Base-by-base conservation (phyloP, 2,888 invertebrate genomes). In the Andrena fulva region DNA sequence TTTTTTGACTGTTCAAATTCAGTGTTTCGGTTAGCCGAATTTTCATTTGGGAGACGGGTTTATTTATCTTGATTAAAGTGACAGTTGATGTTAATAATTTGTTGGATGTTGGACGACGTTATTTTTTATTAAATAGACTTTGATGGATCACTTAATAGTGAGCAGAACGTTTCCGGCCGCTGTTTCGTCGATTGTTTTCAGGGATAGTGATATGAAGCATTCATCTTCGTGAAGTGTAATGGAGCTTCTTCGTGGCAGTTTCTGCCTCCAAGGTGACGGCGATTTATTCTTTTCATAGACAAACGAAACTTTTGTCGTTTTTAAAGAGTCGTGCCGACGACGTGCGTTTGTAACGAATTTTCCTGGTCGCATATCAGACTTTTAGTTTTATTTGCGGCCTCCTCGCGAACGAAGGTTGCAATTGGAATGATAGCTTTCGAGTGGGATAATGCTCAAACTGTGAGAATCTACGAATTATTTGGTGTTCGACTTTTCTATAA, bases 271-370 rank as follows among this genome's bases (percentile, higher is more conserved):
- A 24, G 48, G 4, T 16, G 27, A 10, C 10, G 56, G 35, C 33
- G 56, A 73, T 68, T 76, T 76, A 62, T 76, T 68, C 29, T 75
- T 20, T 33, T 5, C 12, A 42, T 48, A 59, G 54, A 64, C 12
- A 42, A 67, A 68, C 42, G 59, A 70, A 77, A 60, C 27, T 62
- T 64, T 59, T 7, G 62, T 5, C 27, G 27, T 31, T 54, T 69
- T 16, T 50, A 42, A 27, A 10, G 72, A 73, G 68, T 64, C 48
- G 59, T 42, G 56, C 42, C 48, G 12, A 35, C 24, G 52, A 29
- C n/a, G 60, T 33, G 24, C 24, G 29, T 16, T 52, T 24, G n/a
- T 20, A 60, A 77, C 69, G 16, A 82, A 82, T 77, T 69, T 70
- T 73, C 67, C 56, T 67, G 29, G 50, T 8, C n/a, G 33, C 16